phyloP scores from a whole-genome alignment of 2,888 invertebrate genomes.

The Ischnura elegans region DNA sequence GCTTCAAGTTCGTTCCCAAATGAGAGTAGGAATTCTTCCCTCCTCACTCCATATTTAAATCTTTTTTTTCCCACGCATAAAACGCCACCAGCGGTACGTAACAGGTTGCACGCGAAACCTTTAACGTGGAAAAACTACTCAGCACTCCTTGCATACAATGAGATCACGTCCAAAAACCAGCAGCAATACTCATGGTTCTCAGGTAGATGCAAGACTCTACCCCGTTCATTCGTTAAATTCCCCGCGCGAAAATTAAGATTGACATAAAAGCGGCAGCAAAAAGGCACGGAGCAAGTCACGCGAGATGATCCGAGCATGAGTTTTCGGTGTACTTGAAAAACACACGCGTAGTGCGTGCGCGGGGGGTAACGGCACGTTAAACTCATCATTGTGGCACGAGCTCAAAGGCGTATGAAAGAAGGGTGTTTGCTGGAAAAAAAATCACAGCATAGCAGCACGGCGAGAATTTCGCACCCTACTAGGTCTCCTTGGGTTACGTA shows the following conservation, averaged over 20 bases:
- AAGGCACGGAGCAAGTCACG: conserved; percentile 37
- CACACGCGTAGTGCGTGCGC: not conserved
- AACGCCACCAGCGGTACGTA: conserved; percentile 45
- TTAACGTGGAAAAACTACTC: not conserved
- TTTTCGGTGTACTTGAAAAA: not conserved
- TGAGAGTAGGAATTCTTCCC: conserved; percentile 32
- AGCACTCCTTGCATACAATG: not conserved
- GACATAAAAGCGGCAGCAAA: not conserved
- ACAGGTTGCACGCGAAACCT: conserved; percentile 65
- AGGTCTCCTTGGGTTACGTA: not conserved
- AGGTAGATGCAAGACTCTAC: not conserved
- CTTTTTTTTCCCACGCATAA: too few species aligned
- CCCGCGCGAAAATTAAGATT: not conserved
- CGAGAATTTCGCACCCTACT: too few species aligned
- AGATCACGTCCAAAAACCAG: too few species aligned
- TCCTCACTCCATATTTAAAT: too few species aligned
- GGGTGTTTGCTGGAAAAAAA: not conserved
- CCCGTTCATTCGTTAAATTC: not conserved
- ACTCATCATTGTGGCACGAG: conserved; percentile 47
- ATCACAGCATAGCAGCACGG: not conserved
- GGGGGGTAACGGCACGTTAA: conserved; percentile 28
- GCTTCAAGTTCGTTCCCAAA: conserved; percentile 14
- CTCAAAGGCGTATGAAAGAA: not conserved
- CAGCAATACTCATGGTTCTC: not conserved
- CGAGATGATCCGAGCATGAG: not conserved